A percentile compares a stretch with the other conserved stretches of the same genome.
phyloP scores from a whole-genome alignment of 2,797 vertebrate genomes.

The Scolopax bukidnonensis region DNA sequence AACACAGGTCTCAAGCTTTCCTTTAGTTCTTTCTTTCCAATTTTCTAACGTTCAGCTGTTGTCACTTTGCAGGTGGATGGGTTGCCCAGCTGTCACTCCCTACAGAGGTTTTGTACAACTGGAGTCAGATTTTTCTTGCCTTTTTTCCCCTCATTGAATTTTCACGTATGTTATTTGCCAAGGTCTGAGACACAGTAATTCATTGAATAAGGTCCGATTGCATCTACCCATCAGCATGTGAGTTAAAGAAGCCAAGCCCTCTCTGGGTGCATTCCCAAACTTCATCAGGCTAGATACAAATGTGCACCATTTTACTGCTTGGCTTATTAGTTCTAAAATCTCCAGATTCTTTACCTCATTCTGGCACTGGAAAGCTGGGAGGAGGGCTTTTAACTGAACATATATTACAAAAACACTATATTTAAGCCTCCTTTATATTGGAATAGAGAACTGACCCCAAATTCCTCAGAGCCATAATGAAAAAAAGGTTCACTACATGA shows the following conservation, averaged over 20 bases:
- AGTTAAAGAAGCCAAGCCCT: neutral
- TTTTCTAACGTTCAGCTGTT: neutral
- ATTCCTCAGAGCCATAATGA: neutral
- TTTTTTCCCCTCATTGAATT: neutral
- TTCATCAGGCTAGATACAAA: neutral
- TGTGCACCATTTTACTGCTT: neutral
- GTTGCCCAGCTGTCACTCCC: neutral
- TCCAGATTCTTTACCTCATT: slow-evolving; percentile 57
- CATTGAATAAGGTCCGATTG: neutral
- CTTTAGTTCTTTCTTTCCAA: neutral
- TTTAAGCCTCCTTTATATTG: neutral
- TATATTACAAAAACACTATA: neutral
- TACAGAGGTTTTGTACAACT: neutral
- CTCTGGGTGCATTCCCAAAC: neutral
- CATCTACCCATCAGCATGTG: neutral
- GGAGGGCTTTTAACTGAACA: slow-evolving; percentile 42
- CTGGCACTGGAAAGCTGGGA: slow-evolving; percentile 31
- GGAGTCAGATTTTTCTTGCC: slow-evolving; percentile 5
- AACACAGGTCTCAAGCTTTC: neutral
- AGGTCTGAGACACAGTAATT: neutral
- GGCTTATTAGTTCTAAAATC: slow-evolving; percentile 2
- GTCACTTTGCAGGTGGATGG: neutral
- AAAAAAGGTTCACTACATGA: neutral
- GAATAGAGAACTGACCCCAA: neutral
- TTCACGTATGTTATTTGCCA: neutral